Evolutionary conservation across 2,113 vertebrate genomes (phyloP).

Genomic region (Kobus ellipsiprymnus): DNA sequence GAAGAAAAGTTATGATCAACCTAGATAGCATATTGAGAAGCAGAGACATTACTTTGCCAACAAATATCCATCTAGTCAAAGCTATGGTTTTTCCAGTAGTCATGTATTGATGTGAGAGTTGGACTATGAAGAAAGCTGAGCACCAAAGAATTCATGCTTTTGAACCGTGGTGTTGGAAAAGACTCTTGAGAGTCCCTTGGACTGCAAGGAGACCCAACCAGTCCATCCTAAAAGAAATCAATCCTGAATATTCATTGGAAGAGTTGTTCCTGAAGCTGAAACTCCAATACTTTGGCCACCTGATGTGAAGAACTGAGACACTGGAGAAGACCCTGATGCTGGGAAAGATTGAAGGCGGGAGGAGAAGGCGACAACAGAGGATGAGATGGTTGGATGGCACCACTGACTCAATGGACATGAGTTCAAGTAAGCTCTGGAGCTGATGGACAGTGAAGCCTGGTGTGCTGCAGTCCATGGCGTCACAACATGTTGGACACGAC

Average conservation of each 20-base stretch:
- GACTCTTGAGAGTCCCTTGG: background rate
- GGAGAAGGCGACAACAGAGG: background rate
- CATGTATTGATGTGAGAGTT: background rate
- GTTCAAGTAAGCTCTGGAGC: background rate
- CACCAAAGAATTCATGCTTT: background rate
- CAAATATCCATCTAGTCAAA: background rate
- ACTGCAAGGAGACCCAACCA: background rate
- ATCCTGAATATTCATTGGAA: background rate
- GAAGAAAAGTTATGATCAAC: background rate
- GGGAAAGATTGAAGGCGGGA: background rate
- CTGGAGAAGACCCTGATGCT: background rate
- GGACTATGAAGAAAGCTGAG: background rate
- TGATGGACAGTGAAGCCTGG: background rate
- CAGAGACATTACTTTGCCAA: background rate
- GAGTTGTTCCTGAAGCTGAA: background rate
- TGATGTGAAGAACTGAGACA: background rate
- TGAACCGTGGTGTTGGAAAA: background rate
- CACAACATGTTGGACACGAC: background rate
- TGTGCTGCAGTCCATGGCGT: fast-evolving
- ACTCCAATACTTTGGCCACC: background rate
- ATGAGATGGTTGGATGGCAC: background rate
- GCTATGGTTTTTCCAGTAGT: background rate
- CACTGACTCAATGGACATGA: background rate
- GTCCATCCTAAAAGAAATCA: background rate
- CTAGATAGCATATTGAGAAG: background rate